Evolutionary conservation across 2,888 invertebrate genomes (phyloP), one percentile per base, ranked within the genome.

Genomic region (Drosophila histrio): DNA sequence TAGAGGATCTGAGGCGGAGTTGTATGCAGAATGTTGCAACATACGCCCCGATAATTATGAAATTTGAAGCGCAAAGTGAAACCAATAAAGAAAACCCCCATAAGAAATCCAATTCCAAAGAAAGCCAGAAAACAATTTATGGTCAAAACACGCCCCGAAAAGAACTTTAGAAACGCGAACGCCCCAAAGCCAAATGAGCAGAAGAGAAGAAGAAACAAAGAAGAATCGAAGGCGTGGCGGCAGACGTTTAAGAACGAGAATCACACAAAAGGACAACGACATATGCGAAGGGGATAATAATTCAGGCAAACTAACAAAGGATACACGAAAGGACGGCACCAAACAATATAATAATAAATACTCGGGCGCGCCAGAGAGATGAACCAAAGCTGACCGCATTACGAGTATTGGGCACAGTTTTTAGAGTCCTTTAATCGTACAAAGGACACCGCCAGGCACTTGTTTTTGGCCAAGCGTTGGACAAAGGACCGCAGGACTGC

Each of bases 221-320:
- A 2, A 49, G 65, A 43, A 17, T 22, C 36, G 49, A 22, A 34
- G 77, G 73, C 66, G 73, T 76, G 77, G 57, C 72, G 46, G 72
- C 72, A 67, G 66, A 71, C 77, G 58, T 41, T 62, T 65, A 67
- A 57, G 62, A 38, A 15, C 2, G 36, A 54, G 26, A 58, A 30
- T 50, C 57, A 62, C 57, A 62, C 52, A 63, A 61, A 73, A 71
- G 81, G 75, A 86, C 75, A 68, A 64, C 62, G 87, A 67, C 81
- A 87, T 84, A 87, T 87, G 87, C 82, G 79, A 87, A 81, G 84
- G 82, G 81, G 85, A 82, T 82, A 82, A 81, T 84, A 81, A 81
- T 71, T 82, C 80, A 80, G 64, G 57, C 46, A 26, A 43, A 62
- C 65, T 57, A 74, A 79, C 79, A 79, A 84, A 74, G 65, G 68